Base-by-base conservation (phyloP, 2,113 vertebrate species). In the Sphaerodactylus townsendi region DNA sequence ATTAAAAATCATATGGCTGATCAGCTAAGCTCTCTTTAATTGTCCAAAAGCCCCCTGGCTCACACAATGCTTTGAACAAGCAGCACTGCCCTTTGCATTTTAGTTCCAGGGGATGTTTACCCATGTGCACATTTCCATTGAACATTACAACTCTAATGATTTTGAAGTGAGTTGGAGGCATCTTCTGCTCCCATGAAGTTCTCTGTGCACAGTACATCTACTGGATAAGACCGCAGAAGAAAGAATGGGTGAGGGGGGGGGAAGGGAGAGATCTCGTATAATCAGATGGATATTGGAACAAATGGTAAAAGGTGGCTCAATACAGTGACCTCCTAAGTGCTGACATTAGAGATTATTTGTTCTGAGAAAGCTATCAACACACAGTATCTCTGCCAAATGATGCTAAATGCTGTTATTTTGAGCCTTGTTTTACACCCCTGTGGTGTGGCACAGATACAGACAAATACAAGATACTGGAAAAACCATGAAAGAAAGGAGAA, bases 351-450 rank as follows among this genome's bases (percentile, higher is more conserved):
- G 19, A 21, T 56, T 17, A 56, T 79, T 64, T 66, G 25, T 68
- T 90, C 90, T 91, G 46, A 39, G 48, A 89, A 56, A 89, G 59
- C 30, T 85, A 41, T 77, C 78, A 87, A 77, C 78, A 71, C 15
- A 82, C 46, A 85, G n/a, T 59, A 88, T 50, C 79, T 76, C 85
- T 88, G 73, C 37, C 83, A 83, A 87, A 70, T 79, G 84, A 69
- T 89, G 84, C 65, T 44, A 81, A 81, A 66, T 80, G 25, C n/a
- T 48, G 44, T 0, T 56, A 87, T 89, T 91, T 83, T 68, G 59
- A 48, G 77, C 53, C 87, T 84, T 81, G 85, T 82, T 83, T 92
- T 88, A 81, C 83, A 90, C 88, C 92, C 88, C 87, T 92, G 89
- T 86, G 84, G 41, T 5, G 53, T 93, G 90, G 83, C 88, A 87